These are phyloP conservation scores for Grus americana DNA, from an alignment of 2,113 vertebrate genomes.

Conservation along the genomic window DNA sequence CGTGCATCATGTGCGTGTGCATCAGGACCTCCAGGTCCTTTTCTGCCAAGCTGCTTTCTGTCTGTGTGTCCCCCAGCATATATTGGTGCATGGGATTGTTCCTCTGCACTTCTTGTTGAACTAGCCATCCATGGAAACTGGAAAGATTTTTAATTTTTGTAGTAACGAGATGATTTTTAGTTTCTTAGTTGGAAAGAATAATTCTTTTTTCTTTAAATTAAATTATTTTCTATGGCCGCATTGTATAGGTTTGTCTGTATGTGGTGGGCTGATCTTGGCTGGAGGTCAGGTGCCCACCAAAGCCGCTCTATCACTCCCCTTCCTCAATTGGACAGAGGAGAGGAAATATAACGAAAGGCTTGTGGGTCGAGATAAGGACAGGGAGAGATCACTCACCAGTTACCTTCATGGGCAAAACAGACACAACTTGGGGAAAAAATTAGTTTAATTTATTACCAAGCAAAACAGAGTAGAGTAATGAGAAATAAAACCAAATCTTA, in stretches of 20 bases:
- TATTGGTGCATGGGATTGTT: background rate
- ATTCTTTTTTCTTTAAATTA: background rate
- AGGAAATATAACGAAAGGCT: too few relatives aligned
- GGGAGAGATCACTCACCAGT: too few relatives aligned
- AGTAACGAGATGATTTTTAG: background rate
- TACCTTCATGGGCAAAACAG: too few relatives aligned
- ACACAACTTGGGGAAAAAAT: too few relatives aligned
- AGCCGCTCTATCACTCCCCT: too few relatives aligned
- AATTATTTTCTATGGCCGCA: background rate
- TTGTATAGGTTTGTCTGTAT: background rate
- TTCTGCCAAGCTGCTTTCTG: background rate
- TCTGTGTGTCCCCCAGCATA: background rate
- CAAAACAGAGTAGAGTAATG: too few relatives aligned
- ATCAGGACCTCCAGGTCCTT: background rate
- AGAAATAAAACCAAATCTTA: too few relatives aligned
- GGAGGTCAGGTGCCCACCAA: too few relatives aligned
- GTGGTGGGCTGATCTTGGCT: too few relatives aligned
- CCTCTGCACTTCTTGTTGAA: background rate
- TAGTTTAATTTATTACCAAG: too few relatives aligned
- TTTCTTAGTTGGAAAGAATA: background rate
- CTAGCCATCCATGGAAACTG: background rate
- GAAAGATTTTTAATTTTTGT: background rate
- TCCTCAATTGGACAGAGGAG: too few relatives aligned
- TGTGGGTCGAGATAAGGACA: too few relatives aligned
- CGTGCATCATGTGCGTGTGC: background rate